These are phyloP conservation scores for Lathamus discolor DNA, from an alignment of 2,113 vertebrate genomes.

Conservation along the genomic window DNA sequence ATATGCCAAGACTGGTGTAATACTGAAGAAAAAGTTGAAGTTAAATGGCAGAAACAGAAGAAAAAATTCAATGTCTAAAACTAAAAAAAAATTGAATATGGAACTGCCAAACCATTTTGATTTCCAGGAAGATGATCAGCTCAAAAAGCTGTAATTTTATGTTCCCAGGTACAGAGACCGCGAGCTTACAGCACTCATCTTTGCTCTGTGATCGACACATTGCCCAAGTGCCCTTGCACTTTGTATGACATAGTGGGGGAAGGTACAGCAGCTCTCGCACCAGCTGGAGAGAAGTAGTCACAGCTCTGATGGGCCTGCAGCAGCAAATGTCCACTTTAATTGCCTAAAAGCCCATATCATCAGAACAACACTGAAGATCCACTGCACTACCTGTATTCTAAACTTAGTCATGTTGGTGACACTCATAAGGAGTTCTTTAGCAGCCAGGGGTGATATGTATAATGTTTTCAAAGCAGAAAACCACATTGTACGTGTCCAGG, in stretches of 20 bases:
- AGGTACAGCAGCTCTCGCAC: background rate
- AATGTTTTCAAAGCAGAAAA: background rate
- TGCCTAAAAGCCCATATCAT: background rate
- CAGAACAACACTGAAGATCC: background rate
- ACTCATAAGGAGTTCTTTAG: background rate
- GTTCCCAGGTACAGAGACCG: background rate
- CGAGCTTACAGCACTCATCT: background rate
- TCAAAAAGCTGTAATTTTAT: background rate
- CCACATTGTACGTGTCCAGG: background rate
- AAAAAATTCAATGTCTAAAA: background rate
- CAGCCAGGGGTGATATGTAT: background rate
- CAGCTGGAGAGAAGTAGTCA: background rate
- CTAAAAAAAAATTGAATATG: background rate
- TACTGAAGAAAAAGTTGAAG: background rate
- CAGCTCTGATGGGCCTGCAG: background rate
- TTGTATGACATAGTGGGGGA: background rate
- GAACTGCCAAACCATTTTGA: background rate
- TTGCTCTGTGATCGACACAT: background rate
- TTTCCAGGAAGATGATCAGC: background rate
- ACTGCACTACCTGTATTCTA: background rate
- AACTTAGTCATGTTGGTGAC: rapidly evolving
- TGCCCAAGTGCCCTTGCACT: background rate
- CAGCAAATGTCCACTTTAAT: background rate
- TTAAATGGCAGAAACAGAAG: background rate
- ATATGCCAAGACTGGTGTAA: background rate